Percentiles rank a stretch among this genome's conserved stretches.
Conservation (phyloP, 2,797 vertebrate species). For the Gadopsis marmoratus region DNA sequence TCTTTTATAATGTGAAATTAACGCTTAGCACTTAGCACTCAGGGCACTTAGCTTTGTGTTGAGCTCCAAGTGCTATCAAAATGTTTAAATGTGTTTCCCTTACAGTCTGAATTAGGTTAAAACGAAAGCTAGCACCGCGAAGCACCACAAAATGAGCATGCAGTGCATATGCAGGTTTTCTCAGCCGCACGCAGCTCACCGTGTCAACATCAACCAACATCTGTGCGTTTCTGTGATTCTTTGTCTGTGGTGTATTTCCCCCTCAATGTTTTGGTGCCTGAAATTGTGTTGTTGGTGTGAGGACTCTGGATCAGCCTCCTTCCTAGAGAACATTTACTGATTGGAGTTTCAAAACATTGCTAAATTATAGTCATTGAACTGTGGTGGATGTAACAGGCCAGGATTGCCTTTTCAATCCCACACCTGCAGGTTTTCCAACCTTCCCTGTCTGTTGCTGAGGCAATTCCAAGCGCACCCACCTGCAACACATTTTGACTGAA, state of each 20-base stretch:
- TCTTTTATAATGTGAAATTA: too few relatives aligned
- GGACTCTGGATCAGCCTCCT: background rate
- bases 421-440: background rate
- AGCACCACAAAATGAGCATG: background rate
- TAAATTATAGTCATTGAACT: background rate
- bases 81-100: background rate
- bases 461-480: background rate
- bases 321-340: background rate
- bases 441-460: background rate
- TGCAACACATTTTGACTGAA: too few relatives aligned
- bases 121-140: background rate
- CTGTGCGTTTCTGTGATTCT: too few relatives aligned
- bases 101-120: background rate
- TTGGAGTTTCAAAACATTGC: background rate
- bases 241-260: too few relatives aligned
- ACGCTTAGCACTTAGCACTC: too few relatives aligned
- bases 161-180: background rate
- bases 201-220: background rate
- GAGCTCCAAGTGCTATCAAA: too few relatives aligned
- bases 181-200: background rate
- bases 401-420: background rate
- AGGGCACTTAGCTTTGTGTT: background rate
- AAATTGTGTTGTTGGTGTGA: background rate
- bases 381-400: background rate
- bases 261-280: background rate